Evolutionary conservation across 2,888 invertebrate species (phyloP).

Genomic region (Melipona beecheii): DNA sequence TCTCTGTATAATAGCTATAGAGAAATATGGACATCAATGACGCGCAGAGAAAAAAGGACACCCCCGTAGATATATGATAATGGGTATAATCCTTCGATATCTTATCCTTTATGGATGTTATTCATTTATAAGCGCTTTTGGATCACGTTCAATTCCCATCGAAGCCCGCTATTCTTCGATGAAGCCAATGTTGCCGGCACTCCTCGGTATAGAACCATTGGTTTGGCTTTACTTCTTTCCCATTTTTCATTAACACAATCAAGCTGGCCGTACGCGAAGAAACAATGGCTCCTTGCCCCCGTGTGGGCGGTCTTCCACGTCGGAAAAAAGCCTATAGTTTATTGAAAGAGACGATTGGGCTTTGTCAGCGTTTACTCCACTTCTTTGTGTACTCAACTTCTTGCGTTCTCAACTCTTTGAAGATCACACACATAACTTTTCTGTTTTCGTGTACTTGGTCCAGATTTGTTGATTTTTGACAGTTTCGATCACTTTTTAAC

Average conservation of each 20-base stretch:
- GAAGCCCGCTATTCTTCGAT: conserved; percentile 35
- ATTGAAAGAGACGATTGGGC: conserved; percentile 55
- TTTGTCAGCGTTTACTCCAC: conserved; percentile 48
- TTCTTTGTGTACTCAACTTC: conserved; percentile 38
- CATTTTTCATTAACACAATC: conserved; percentile 79
- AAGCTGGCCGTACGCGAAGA: conserved; percentile 65
- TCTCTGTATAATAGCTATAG: conserved; percentile 18
- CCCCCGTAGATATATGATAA: conserved; percentile 72
- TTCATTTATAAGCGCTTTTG: conserved; percentile 79
- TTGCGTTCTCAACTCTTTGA: conserved; percentile 34
- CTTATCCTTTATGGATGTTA: conserved; percentile 75
- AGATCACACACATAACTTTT: conserved; percentile 16
- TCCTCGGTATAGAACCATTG: conserved; percentile 56
- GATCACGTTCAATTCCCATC: conserved; percentile 75
- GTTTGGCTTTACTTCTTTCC: conserved; percentile 71
- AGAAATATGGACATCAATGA: conserved; percentile 48
- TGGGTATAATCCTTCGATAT: conserved; percentile 75
- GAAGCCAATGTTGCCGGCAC: conserved; percentile 34
- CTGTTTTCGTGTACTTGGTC: conserved; percentile 40
- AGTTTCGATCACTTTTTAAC: conserved; percentile 66
- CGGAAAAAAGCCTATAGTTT: conserved; percentile 67
- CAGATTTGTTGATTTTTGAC: conserved; percentile 44
- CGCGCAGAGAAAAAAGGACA: conserved; percentile 36
- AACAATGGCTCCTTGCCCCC: conserved; percentile 72
- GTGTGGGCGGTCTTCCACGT: conserved; percentile 46